These are phyloP conservation scores for Scolanthus callimorphus DNA, from an alignment of 92 coral and sea anemone species.

Conservation along the genomic window DNA sequence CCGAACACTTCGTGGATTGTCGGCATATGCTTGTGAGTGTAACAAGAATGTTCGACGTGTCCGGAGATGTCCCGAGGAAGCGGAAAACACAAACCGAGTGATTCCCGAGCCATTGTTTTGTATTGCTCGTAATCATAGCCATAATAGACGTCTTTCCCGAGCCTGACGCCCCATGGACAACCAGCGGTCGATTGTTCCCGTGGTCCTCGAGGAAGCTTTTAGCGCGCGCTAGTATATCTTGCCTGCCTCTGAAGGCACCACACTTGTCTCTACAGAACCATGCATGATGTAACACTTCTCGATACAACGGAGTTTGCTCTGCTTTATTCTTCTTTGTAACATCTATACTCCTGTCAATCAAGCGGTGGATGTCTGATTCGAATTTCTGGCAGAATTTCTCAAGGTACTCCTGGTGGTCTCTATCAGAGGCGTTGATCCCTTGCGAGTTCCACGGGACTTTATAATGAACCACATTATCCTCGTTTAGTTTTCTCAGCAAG, in stretches of 20 bases:
- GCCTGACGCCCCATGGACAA: slow-evolving; percentile 69
- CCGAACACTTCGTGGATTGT: slow-evolving; percentile 75
- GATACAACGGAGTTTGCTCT: slow-evolving; percentile 44
- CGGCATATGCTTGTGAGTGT: slow-evolving; percentile 58
- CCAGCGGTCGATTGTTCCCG: slow-evolving; percentile 41
- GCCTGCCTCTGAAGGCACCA: slow-evolving; percentile 64
- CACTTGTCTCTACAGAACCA: slow-evolving; percentile 88
- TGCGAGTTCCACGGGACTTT: slow-evolving; percentile 65
- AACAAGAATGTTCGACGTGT: slow-evolving; percentile 62
- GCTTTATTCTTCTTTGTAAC: slow-evolving; percentile 30
- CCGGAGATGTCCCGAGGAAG: slow-evolving; percentile 85
- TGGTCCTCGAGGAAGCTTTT: slow-evolving; percentile 28
- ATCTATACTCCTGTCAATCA: slow-evolving; percentile 61
- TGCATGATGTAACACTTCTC: slow-evolving; percentile 66
- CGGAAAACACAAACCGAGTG: slow-evolving; percentile 67
- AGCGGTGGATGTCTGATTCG: slow-evolving; percentile 60
- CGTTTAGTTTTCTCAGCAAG: slow-evolving; percentile 53
- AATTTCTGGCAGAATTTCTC: slow-evolving; percentile 60
- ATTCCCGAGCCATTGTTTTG: slow-evolving; percentile 68
- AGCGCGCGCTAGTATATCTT: slow-evolving; percentile 47
- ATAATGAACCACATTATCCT: slow-evolving; percentile 57
- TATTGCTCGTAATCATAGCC: slow-evolving; percentile 53
- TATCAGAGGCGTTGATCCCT: slow-evolving; percentile 74
- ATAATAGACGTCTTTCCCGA: slow-evolving; percentile 84
- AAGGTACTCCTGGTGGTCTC: slow-evolving; percentile 61